These are phyloP conservation scores for Sprattus sprattus DNA, from an alignment of 2,113 vertebrate species.

Conservation along the genomic window DNA sequence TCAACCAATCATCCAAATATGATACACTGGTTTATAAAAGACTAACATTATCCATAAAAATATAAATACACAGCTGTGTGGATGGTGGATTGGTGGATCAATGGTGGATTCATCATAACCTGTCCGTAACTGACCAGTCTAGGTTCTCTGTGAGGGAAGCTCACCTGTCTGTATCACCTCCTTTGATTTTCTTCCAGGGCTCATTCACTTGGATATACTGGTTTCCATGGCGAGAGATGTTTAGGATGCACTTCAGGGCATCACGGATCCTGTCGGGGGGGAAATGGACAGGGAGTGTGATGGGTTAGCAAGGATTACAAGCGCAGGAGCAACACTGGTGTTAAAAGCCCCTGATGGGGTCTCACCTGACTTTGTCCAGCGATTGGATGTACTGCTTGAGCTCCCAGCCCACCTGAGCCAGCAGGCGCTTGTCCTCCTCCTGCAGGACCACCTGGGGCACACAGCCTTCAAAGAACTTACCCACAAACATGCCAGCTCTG, in stretches of 20 bases:
- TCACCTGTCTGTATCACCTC: conserved; percentile 77
- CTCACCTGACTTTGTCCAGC: conserved; percentile 89
- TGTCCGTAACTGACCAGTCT: background rate
- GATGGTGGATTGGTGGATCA: too few species aligned
- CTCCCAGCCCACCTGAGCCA: conserved; percentile 84
- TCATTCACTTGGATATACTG: conserved; percentile 96
- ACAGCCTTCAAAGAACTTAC: conserved; percentile 84
- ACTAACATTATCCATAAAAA: background rate
- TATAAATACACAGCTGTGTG: too few species aligned
- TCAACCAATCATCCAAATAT: background rate
- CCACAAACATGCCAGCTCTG: conserved; percentile 93
- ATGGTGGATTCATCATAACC: too few species aligned
- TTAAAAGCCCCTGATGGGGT: background rate
- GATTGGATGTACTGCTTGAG: conserved; percentile 85
- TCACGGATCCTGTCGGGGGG: conserved; percentile 82
- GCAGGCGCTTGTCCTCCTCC: conserved; percentile 79
- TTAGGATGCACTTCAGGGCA: conserved; percentile 86
- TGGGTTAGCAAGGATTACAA: background rate
- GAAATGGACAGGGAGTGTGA: background rate
- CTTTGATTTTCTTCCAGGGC: conserved; percentile 94
- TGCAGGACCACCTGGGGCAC: conserved; percentile 85
- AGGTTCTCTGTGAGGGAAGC: conserved; percentile 5
- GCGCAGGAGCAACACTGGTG: background rate
- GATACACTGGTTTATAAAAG: background rate
- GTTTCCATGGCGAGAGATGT: conserved; percentile 92